phyloP scores from a whole-genome alignment of 2,888 invertebrate genomes.

The Thera britannica region DNA sequence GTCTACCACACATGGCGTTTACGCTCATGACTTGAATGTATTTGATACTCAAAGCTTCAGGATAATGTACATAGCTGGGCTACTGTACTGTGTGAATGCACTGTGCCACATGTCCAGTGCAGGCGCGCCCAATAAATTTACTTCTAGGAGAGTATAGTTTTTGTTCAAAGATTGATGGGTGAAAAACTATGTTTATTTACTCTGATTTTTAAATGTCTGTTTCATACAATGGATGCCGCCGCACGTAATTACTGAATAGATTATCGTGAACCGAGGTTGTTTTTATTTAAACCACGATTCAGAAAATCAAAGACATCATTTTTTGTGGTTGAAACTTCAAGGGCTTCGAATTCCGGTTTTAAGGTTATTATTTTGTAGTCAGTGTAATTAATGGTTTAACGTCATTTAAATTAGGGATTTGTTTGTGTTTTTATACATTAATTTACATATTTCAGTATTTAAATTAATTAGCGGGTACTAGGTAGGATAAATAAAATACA shows the following conservation, averaged over 20 bases:
- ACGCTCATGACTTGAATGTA: background rate
- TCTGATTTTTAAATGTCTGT: slow-evolving; percentile 30
- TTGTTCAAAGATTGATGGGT: slow-evolving; percentile 40
- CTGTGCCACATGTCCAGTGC: slow-evolving; percentile 33
- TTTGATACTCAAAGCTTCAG: background rate
- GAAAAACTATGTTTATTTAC: slow-evolving; percentile 42
- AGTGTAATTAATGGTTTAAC: too few relatives aligned
- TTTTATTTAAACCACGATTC: slow-evolving; percentile 2
- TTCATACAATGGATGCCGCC: slow-evolving; percentile 17
- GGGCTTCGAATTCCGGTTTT: too few relatives aligned
- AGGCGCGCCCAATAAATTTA: slow-evolving; percentile 42
- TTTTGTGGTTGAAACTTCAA: too few relatives aligned
- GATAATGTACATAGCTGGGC: background rate
- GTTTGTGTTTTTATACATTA: too few relatives aligned
- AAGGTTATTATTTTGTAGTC: background rate
- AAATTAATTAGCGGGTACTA: background rate
- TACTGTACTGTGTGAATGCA: slow-evolving; percentile 15
- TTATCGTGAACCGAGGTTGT: background rate
- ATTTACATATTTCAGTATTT: too few relatives aligned
- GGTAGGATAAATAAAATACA: slow-evolving; percentile 11
- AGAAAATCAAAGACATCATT: background rate
- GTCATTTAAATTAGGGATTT: too few relatives aligned
- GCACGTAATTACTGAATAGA: slow-evolving; percentile 11
- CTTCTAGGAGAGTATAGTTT: slow-evolving; percentile 38
- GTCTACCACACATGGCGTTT: background rate